Conservation (phyloP, 2,113 vertebrate genomes). For the Cyrtonyx montezumae region DNA sequence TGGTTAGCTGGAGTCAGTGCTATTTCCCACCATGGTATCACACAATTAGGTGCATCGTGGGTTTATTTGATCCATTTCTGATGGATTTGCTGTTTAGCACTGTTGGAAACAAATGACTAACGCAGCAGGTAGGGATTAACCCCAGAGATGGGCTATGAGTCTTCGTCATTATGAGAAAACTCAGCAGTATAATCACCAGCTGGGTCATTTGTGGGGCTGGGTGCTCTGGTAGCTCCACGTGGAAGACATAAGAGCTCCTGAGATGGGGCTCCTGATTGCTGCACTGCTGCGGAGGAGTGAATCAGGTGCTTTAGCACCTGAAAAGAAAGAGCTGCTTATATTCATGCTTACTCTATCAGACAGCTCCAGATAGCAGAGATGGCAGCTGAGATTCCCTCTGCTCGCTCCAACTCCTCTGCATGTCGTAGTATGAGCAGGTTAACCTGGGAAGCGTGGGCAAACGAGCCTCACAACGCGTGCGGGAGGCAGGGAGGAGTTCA, state of each 20-base stretch:
- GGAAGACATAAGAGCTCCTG: not conserved
- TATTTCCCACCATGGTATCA: not conserved
- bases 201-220: not conserved
- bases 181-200: not conserved
- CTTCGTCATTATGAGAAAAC: not conserved
- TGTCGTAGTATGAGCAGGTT: fast-evolving
- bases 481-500: not conserved
- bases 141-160: not conserved
- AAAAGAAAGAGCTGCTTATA: fast-evolving
- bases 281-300: fast-evolving
- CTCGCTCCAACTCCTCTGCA: not conserved
- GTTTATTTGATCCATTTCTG: not conserved
- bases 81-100: not conserved
- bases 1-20: not conserved
- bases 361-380: not conserved
- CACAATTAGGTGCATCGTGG: not conserved
- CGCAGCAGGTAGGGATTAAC: not conserved
- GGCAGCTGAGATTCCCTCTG: not conserved
- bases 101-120: not conserved
- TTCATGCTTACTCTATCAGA: fast-evolving
- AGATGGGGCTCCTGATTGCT: not conserved
- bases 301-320: fast-evolving
- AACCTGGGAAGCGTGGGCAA: no score
- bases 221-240: not conserved
- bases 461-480: fast-evolving